phyloP scores from a whole-genome alignment of 2,797 vertebrate species.

The Microtus californicus region DNA sequence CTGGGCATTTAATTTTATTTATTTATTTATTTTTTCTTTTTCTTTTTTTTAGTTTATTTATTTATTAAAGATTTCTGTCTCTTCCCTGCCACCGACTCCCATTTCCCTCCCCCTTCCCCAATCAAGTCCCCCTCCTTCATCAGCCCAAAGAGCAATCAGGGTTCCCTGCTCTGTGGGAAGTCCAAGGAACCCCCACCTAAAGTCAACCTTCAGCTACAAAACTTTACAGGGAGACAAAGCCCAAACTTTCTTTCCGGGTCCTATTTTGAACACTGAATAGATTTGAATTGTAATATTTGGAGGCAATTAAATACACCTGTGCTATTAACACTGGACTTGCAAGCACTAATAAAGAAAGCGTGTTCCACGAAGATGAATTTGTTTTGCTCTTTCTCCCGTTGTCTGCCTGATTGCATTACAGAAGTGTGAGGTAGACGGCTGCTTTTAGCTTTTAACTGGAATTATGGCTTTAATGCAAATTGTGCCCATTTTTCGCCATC shows the following conservation, averaged over 20 bases:
- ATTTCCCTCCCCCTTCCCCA: too few species aligned
- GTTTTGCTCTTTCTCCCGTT: not conserved
- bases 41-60: too few species aligned
- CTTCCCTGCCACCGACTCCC: too few species aligned
- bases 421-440: conserved; percentile 18
- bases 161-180: too few species aligned
- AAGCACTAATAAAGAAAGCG: conserved; percentile 62
- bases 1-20: conserved; percentile 32
- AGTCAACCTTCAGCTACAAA: conserved; percentile 10
- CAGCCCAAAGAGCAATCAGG: too few species aligned
- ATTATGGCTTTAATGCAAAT: conserved; percentile 42
- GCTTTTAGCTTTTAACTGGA: conserved; percentile 58
- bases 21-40: too few species aligned
- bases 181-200: too few species aligned
- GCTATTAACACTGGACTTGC: conserved; percentile 65
- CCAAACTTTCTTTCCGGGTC: conserved; percentile 44
- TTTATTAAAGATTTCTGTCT: too few species aligned
- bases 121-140: too few species aligned
- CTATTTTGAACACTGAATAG: conserved; percentile 38
- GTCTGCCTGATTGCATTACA: conserved; percentile 12
- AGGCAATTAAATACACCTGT: conserved; percentile 50
- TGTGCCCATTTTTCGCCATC: conserved; percentile 47
- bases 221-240: conserved; percentile 36
- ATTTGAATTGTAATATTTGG: conserved; percentile 51
- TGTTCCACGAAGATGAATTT: conserved; percentile 3